Conservation (phyloP, 2,888 invertebrate species). For the Phorcus lineatus region DNA sequence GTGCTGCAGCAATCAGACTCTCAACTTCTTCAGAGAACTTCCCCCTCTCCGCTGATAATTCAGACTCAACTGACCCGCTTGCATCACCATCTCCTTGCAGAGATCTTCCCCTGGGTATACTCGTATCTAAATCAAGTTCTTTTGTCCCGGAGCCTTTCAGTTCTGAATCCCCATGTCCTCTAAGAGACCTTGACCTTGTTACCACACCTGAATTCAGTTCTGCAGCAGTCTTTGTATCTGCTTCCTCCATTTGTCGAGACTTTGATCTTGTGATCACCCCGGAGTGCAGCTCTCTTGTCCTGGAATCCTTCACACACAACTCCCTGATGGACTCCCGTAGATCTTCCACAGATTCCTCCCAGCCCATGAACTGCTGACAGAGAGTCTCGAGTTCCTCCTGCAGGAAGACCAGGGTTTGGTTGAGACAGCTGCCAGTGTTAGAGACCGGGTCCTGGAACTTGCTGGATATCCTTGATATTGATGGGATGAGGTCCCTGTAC, state of each 20-base stretch:
- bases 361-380: slow-evolving; percentile 35
- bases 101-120: neutral
- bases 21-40: slow-evolving; percentile 73
- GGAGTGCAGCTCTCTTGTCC: neutral
- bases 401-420: slow-evolving; percentile 47
- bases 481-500: neutral
- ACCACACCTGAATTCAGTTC: neutral
- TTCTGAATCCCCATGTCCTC: neutral
- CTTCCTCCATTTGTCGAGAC: neutral
- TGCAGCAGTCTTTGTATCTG: neutral
- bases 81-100: neutral
- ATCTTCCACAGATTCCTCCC: slow-evolving; percentile 26
- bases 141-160: neutral
- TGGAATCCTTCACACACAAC: neutral
- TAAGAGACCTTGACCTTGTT: too few species aligned
- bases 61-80: neutral
- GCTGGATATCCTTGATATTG: slow-evolving; percentile 29
- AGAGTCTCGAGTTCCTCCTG: slow-evolving; percentile 35
- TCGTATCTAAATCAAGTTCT: neutral
- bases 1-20: slow-evolving; percentile 77
- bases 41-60: neutral
- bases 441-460: slow-evolving; percentile 44
- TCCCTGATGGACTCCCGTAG: neutral
- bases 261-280: too few species aligned
- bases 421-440: slow-evolving; percentile 41